Evolutionary conservation across 2,797 vertebrate species (phyloP), one percentile per base, ranked within the genome.

Genomic region (Thaleichthys pacificus): DNA sequence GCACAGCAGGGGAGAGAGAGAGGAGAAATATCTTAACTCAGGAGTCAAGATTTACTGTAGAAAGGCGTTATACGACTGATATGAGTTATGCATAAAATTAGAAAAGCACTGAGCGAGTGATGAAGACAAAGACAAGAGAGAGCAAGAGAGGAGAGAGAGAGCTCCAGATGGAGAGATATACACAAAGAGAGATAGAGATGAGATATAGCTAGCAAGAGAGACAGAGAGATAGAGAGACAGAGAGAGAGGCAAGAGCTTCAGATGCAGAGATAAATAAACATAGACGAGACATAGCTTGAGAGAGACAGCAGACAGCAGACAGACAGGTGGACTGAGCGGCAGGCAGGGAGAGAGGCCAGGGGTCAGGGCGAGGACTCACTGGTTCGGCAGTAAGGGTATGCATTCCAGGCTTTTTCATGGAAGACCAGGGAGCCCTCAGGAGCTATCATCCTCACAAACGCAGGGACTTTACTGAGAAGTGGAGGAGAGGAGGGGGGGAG

Each of bases 341-440:
- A 26, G 21, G 57, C 15, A 22, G 57, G 4, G n/a, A 22, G 58
- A 61, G 4, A 21, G 51, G 51, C 5, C 3, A 56, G 51, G 6
- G 17, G 51, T 1, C 42, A 0, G 28, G 30, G 32, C 49, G 51
- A 19, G 61, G 60, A 89, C 95, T 95, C 91, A 98, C 97, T 93
- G 83, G 97, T 99, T 91, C 91, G 91, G 89, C 97, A 99, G 92
- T 97, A 99, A 24, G 97, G 97, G 70, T 97, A 98, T 0, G 96
- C 96, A 0, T 99, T 98, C 97, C 97, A 98, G 80, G 96, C 97
- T 77, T 98, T 95, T 90, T 98, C 97, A 0, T 98, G 96, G 80
- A 98, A 98, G 65, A 96, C 91, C 89, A 99, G 85, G 73, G 95
- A 94, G 61, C 95, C 94, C 75, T 96, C 95, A 0, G 96, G 96